These are phyloP conservation scores for Mactromeris polynyma DNA, from an alignment of 2,888 invertebrate species.

Conservation along the genomic window DNA sequence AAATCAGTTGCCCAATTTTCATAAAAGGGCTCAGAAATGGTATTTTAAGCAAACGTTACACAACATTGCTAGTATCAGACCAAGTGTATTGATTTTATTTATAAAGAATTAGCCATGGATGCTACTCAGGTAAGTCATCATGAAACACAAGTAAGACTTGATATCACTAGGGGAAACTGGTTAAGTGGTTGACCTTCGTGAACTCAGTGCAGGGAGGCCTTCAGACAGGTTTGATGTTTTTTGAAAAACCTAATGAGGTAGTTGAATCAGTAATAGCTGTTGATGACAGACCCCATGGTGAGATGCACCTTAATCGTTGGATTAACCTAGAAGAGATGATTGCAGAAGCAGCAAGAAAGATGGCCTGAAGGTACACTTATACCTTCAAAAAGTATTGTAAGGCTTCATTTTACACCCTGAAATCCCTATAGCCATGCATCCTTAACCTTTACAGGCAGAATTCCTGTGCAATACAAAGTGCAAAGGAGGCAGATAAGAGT, in stretches of 20 bases:
- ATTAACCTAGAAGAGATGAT: background rate
- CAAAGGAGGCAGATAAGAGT: background rate
- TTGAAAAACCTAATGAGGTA: constrained; percentile 37
- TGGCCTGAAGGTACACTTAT: background rate
- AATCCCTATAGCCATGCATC: constrained; percentile 26
- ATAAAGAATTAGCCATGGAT: constrained; percentile 63
- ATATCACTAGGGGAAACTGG: constrained; percentile 60
- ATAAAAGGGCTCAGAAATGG: constrained; percentile 44
- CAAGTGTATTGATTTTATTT: constrained; percentile 47
- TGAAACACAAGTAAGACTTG: constrained; percentile 42
- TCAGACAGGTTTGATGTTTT: constrained; percentile 51
- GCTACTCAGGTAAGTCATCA: constrained; percentile 44
- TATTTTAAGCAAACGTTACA: constrained; percentile 40
- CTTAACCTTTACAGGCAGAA: background rate
- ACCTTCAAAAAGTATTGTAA: background rate
- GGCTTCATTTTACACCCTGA: constrained; percentile 12
- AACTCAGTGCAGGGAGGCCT: constrained; percentile 56
- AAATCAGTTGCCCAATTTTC: constrained; percentile 36
- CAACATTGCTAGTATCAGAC: constrained; percentile 29
- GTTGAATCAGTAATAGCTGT: constrained; percentile 33
- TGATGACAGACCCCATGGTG: background rate
- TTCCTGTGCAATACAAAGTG: constrained; percentile 13
- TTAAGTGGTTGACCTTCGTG: constrained; percentile 40
- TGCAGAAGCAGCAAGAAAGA: background rate
- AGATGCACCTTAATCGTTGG: background rate